Base-by-base conservation (phyloP, 1,140 invertebrate genomes). In the Odontomachus brunneus region DNA sequence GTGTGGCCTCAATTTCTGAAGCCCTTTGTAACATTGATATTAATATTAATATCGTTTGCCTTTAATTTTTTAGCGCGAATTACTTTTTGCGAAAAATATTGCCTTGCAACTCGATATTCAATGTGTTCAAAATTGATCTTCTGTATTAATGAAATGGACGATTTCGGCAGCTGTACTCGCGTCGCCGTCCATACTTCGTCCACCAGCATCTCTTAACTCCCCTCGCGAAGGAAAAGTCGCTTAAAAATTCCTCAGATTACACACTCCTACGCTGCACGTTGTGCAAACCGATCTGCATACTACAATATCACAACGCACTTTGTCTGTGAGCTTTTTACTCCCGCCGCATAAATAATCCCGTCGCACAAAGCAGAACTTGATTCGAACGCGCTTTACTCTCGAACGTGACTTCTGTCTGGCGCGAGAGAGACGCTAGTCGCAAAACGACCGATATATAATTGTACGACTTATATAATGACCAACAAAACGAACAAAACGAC, bases 381-480 rank as follows among this genome's bases (percentile, higher is more conserved):
- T 57, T 69, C 26, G 33, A 69, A 11, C 26, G 22, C 55, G 67
- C 38, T 80, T 44, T 57, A 55, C 7, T 71, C 65, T 48, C 51
- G 19, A 26, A n/a, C 17, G 66, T n/a, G 24, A 69, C n/a, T 24
- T 48, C n/a, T n/a, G 29, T 19, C 33, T 17, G 44, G 12, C 51
- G 22, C 22, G 75, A 57, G 4, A 7, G 38, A 48, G 62, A 44
- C 38, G 44, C 71, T 60, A 59, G 55, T 53, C 66, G 86, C 63
- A 67, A 82, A 84, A 62, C 73, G 48, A 29, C 48, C 76, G 24
- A 51, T 83, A 59, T 74, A 82, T 72, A 86, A 88, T 85, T 84
- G 85, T 78, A 74, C 51, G 75, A 80, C 76, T 86, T 83, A 86
- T 12, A 24, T 59, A 80, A 80, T 44, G 51, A 78, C 49, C 55